Percentiles rank a stretch among this genome's conserved stretches.
These are phyloP conservation scores for Chloropsis cyanopogon DNA, from an alignment of 2,113 vertebrate species.

Conservation along the genomic window DNA sequence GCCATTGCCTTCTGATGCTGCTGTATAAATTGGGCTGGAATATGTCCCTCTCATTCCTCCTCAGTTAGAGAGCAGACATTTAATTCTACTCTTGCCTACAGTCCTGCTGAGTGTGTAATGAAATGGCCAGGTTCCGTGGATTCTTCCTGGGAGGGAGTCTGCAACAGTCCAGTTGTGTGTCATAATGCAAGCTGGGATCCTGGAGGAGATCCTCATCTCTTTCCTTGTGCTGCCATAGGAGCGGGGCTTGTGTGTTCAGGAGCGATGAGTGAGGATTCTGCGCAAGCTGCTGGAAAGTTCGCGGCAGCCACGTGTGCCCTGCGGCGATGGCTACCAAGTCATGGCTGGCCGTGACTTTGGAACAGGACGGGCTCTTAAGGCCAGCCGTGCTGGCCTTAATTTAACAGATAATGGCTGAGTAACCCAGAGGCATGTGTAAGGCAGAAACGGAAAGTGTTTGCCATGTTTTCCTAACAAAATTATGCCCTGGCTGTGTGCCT, in stretches of 20 bases:
- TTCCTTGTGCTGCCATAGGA: rapidly evolving
- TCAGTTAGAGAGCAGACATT: neutral
- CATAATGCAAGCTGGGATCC: rapidly evolving
- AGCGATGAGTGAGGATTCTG: rapidly evolving
- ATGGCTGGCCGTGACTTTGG: neutral
- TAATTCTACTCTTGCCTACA: neutral
- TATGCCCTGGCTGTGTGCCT: neutral
- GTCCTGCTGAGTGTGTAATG: neutral
- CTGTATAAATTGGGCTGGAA: neutral
- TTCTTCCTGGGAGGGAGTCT: neutral
- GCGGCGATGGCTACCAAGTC: rapidly evolving
- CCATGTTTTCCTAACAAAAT: neutral
- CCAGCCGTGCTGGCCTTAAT: neutral
- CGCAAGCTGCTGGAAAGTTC: neutral
- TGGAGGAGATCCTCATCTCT: neutral
- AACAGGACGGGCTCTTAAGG: neutral
- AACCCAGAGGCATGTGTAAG: neutral
- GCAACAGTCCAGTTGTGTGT: neutral
- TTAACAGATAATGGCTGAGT: constrained; percentile 13
- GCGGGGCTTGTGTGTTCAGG: rapidly evolving
- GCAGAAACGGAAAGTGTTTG: neutral
- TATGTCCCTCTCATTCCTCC: neutral
- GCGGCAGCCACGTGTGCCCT: neutral
- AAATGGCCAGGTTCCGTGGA: neutral
- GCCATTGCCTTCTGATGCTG: neutral